These are phyloP conservation scores for Stylophora pistillata DNA, from an alignment of 64 coral and sea anemone genomes.

Conservation along the genomic window DNA sequence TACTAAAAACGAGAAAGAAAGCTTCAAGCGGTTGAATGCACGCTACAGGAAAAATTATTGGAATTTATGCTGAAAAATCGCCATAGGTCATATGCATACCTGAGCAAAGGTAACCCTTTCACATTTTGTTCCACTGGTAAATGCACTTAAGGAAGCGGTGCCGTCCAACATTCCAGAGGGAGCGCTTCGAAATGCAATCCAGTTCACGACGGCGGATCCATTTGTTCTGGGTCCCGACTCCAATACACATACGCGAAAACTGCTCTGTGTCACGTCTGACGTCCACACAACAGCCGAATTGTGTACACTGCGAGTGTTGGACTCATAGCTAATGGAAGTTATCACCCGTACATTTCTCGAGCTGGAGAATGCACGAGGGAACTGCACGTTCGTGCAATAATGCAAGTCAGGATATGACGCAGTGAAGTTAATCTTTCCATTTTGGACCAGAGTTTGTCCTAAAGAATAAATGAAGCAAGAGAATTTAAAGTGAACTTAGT, in stretches of 20 bases:
- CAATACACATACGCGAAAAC: slow-evolving; percentile 47
- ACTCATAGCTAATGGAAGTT: slow-evolving; percentile 38
- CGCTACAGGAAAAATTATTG: background rate
- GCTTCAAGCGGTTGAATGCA: too few relatives aligned
- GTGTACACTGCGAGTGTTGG: slow-evolving; percentile 5
- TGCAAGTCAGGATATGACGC: slow-evolving; percentile 6
- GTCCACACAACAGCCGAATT: slow-evolving; percentile 68
- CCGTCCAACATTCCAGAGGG: slow-evolving; percentile 47
- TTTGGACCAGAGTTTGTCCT: slow-evolving; percentile 48
- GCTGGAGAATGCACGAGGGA: slow-evolving; percentile 42
- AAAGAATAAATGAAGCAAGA: background rate
- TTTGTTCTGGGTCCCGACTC: slow-evolving; percentile 51
- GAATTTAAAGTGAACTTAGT: background rate
- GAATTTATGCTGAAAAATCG: background rate
- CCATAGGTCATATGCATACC: background rate
- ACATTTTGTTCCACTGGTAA: slow-evolving; percentile 70
- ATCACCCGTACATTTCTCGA: slow-evolving; percentile 38
- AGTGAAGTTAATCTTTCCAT: slow-evolving; percentile 51
- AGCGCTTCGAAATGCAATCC: slow-evolving; percentile 27
- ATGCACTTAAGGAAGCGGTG: slow-evolving; percentile 30
- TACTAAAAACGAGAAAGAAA: too few relatives aligned
- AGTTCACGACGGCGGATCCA: slow-evolving; percentile 39
- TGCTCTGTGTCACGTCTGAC: slow-evolving; percentile 15
- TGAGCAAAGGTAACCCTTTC: slow-evolving; percentile 48
- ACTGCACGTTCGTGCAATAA: slow-evolving; percentile 48